A percentile compares a stretch with the other conserved stretches of the same genome.
Evolutionary conservation across 2,888 invertebrate species (phyloP).

Genomic region (Archips xylosteana): DNA sequence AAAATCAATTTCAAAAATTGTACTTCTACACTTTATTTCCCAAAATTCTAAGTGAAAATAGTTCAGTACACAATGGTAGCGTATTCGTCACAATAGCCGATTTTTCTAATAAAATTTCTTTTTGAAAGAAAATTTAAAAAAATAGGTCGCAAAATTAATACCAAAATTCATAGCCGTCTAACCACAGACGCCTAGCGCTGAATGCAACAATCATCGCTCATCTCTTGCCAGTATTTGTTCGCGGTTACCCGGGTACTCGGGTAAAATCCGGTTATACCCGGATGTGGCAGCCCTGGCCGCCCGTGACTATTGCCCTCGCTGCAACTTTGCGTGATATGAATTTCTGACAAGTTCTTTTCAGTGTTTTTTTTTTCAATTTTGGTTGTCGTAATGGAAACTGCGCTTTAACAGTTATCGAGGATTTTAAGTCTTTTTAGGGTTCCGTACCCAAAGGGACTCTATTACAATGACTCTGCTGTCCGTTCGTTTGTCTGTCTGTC

Average conservation of each 20-base stretch:
- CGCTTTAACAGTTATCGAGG: constrained; percentile 7
- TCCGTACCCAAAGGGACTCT: background rate
- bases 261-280: constrained; percentile 23
- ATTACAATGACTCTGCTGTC: no score
- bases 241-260: constrained; percentile 43
- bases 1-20: no score
- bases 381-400: constrained; percentile 22
- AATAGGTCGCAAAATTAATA: background rate
- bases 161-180: background rate
- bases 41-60: no score
- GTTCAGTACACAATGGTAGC: no score
- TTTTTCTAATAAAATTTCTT: no score
- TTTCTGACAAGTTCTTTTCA: constrained; percentile 38
- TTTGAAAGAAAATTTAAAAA: no score
- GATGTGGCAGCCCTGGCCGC: constrained; percentile 36
- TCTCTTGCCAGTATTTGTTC: constrained; percentile 17
- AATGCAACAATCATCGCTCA: constrained; percentile 18
- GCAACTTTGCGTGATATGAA: constrained; percentile 54
- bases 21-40: no score
- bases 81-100: no score
- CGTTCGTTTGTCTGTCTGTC: no score
- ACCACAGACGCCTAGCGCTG: constrained; percentile 2
- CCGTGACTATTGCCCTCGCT: constrained; percentile 59
- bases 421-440: background rate
- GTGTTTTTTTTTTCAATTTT: constrained; percentile 32